Evolutionary conservation across 2,113 vertebrate genomes (phyloP).

Genomic region (Donacobius atricapilla): DNA sequence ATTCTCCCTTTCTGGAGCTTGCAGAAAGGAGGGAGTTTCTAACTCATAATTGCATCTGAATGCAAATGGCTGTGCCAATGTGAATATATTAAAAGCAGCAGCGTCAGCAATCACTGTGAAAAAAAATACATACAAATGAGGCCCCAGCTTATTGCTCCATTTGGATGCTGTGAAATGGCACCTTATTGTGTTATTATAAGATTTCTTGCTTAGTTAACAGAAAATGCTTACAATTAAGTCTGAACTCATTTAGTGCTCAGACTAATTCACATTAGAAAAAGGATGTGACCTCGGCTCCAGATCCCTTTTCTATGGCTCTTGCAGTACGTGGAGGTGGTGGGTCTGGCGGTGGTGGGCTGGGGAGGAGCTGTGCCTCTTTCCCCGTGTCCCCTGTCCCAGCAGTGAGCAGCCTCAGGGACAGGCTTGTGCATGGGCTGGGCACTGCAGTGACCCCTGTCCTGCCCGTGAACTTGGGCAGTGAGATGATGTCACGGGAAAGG

Average conservation of each 20-base stretch:
- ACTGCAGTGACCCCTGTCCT: background rate
- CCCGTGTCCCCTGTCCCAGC: background rate
- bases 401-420: background rate
- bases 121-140: constrained; percentile 61
- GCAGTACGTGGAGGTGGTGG: background rate
- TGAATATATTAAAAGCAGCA: constrained; percentile 69
- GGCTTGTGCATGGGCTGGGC: background rate
- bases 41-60: constrained; percentile 66
- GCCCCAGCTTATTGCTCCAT: constrained; percentile 46
- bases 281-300: constrained; percentile 44
- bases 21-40: constrained; percentile 54
- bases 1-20: constrained; percentile 60
- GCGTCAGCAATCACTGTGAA: constrained; percentile 57
- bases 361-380: background rate
- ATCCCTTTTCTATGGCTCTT: background rate
- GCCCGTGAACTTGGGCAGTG: background rate
- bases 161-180: constrained; percentile 60
- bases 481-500: background rate
- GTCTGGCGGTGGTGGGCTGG: rapidly evolving
- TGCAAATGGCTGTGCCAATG: constrained; percentile 65
- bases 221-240: constrained; percentile 60
- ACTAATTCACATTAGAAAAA: constrained; percentile 55
- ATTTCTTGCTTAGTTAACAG: constrained; percentile 67
- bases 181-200: constrained; percentile 61
- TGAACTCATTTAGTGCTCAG: constrained; percentile 56